phyloP scores from a whole-genome alignment of 1,140 invertebrate genomes.

The Papilio aristodemus region DNA sequence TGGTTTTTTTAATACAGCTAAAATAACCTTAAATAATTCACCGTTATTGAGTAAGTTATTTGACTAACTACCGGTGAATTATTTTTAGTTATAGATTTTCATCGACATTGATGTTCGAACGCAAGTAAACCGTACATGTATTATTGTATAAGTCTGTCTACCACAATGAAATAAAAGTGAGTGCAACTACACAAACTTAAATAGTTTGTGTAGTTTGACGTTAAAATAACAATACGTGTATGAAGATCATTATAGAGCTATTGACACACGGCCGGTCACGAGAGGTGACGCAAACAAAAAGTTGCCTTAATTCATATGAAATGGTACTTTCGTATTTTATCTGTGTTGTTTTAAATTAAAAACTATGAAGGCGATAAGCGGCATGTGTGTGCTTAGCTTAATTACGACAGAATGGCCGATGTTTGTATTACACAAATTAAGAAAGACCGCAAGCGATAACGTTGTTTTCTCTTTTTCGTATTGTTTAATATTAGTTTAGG shows the following conservation, averaged over 20 bases:
- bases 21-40: no score
- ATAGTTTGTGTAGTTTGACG: constrained; percentile 33
- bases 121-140: neutral
- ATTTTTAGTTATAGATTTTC: no score
- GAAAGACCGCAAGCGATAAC: constrained; percentile 40
- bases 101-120: no score
- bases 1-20: constrained; percentile 4
- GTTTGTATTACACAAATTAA: constrained; percentile 42
- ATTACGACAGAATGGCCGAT: constrained; percentile 41
- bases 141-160: neutral
- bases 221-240: constrained; percentile 12
- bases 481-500: constrained; percentile 34
- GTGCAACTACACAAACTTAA: no score
- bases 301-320: constrained; percentile 43
- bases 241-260: constrained; percentile 33
- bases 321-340: constrained; percentile 41
- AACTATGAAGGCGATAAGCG: constrained; percentile 39
- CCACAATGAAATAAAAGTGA: neutral
- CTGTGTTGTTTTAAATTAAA: constrained; percentile 46
- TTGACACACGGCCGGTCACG: constrained; percentile 37
- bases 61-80: no score
- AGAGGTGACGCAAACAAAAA: constrained; percentile 42
- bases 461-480: constrained; percentile 33
- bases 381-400: constrained; percentile 39
- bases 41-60: no score